These are phyloP conservation scores for Pomacea canaliculata DNA, from an alignment of 2,888 invertebrate genomes.

Conservation along the genomic window DNA sequence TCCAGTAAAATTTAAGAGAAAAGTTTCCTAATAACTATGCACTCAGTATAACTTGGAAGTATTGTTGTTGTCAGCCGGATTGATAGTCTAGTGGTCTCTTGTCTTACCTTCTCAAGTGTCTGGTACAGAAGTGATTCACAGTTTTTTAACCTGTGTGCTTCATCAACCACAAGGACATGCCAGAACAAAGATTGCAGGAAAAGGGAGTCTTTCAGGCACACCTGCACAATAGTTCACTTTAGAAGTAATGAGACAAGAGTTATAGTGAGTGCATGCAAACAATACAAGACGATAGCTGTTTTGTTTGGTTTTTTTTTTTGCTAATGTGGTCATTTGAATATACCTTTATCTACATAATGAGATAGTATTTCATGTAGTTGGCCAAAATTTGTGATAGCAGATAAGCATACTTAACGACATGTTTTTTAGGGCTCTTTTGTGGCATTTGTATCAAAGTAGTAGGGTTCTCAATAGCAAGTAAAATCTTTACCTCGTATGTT, in stretches of 20 bases:
- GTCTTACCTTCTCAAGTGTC: slow-evolving; percentile 55
- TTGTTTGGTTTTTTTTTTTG: neutral
- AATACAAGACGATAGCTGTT: neutral
- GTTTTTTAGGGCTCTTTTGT: no score
- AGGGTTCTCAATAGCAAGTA: no score
- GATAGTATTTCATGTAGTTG: no score
- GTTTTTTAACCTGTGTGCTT: slow-evolving; percentile 69
- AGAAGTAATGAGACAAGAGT: neutral
- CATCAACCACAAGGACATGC: slow-evolving; percentile 65
- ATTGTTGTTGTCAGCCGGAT: no score
- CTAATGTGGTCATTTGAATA: neutral
- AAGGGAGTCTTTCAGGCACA: slow-evolving; percentile 62
- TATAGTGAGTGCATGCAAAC: neutral
- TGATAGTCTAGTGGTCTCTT: no score
- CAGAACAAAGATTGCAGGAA: slow-evolving; percentile 55
- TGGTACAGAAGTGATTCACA: slow-evolving; percentile 64
- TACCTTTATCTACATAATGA: no score
- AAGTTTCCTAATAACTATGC: no score
- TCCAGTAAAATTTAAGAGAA: no score
- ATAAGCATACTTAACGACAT: no score
- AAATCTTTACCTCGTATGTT: slow-evolving; percentile 67
- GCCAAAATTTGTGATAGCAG: no score
- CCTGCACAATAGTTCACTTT: slow-evolving; percentile 38
- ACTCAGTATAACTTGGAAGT: no score
- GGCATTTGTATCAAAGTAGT: no score